Evolutionary conservation across 1,140 invertebrate genomes (phyloP), one percentile per base, ranked within the genome.

Genomic region (Maniola jurtina): DNA sequence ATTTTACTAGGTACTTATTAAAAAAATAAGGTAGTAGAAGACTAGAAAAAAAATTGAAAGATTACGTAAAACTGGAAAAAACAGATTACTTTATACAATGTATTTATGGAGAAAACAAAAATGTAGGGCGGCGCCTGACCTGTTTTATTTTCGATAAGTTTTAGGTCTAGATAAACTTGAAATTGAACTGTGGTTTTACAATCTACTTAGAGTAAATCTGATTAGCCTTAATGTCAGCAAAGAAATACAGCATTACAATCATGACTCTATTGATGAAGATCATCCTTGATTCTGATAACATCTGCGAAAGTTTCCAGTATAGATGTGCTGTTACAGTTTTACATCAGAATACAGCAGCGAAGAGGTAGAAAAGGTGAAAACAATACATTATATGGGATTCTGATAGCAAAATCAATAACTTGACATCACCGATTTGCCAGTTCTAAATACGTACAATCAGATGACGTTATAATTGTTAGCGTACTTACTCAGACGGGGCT

Each of bases 401-500:
- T 60, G 15, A 57, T 47, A 55, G 67, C 61, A 87, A 88, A 87
- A 87, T 87, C 86, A 76, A 86, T 87, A 87, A 77, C 75, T 75
- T 77, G 78, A 82, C 78, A 83, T 83, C 76, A 72, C 63, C 47
- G 52, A 61, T 50, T 60, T 74, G 64, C 64, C 48, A 68, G 35
- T 10, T 50, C 61, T 55, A 72, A 59, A 75, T 74, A 76, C 61
- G 55, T 73, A 59, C 35, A 69, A 40, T 57, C 16, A 15, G 15
- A 72, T 71, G 61, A 62, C 64, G 66, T 64, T 57, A 33, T 45
- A 61, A 59, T 45, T 71, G 35, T 50, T 57, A 58, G 66, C 66
- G 42, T 90, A 97, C 97, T 97, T 94, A 99, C 98, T 98, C 71
- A 99, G 93, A 86, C 98, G 95, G 55, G 99, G 98, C 85, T 99